Base-by-base conservation (phyloP, 2,888 invertebrate genomes). In the Maniola hyperantus region DNA sequence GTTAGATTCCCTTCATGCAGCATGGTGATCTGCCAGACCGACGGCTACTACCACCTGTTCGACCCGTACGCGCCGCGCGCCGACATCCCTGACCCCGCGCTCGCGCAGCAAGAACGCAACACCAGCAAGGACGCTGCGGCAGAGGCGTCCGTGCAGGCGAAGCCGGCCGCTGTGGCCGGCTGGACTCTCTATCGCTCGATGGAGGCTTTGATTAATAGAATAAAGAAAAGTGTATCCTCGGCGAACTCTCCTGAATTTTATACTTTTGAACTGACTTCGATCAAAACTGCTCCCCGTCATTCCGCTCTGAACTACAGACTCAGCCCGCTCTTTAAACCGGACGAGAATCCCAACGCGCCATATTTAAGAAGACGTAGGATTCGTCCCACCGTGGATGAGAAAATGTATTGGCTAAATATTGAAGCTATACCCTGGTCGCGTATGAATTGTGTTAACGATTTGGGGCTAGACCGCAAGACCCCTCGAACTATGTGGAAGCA, bases 11-110 rank as follows among this genome's bases (percentile, higher is more conserved):
- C 93, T 0, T 88, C 93, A 63, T 89, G 91, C 42, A 93, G 93
- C 72, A 89, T 93, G 79, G 94, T 94, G 0, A 79, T 95, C 26
- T 94, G 93, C 71, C 92, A 93, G 68, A 80, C 83, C 0, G 93
- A 94, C 54, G 93, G 93, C 10, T 91, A 83, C 64, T 94, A 87
- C 72, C 94, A 95, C 75, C 77, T 95, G 1, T 95, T 95, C 74
- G 95, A 95, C 79, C 93, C 95, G 0, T 95, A 95, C 73, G 80
- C 85, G 1, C 84, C 92, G 6, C 84, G 85, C 0, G 70, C 69
- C 8, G 83, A 84, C 44, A 76, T 81, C 0, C 77, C 77, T 57
- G 69, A 76, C 54, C 71, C 65, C 13, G 26, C 60, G 7, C 55
- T 68, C 33, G 59, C 64, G 51, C 57, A 54, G 20, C 20, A 58